Conservation (phyloP, 2,888 invertebrate genomes). For the Atethmia centrago region DNA sequence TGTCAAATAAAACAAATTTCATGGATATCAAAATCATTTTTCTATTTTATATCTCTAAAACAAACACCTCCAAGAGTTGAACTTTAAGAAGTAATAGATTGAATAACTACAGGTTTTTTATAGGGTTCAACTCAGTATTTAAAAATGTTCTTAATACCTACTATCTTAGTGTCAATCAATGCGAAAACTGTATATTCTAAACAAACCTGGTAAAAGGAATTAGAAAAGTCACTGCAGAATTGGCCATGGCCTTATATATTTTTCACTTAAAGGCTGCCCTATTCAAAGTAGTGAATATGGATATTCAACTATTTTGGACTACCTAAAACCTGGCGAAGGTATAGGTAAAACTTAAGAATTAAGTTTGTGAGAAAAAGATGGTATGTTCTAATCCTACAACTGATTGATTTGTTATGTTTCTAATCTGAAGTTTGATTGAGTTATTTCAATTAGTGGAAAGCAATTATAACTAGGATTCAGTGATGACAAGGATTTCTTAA, state of each 20-base stretch:
- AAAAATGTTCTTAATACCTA: neutral
- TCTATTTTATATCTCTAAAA: no score
- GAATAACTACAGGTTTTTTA: neutral
- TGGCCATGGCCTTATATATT: no score
- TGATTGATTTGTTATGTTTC: neutral
- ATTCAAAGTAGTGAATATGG: neutral
- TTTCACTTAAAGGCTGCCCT: neutral
- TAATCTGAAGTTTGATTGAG: neutral
- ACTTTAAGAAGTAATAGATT: neutral
- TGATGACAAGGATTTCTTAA: neutral
- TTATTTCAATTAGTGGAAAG: neutral
- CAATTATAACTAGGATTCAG: neutral
- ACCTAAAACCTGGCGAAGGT: neutral
- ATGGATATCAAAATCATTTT: no score
- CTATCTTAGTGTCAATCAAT: neutral
- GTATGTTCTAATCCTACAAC: neutral
- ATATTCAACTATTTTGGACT: neutral
- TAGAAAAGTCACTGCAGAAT: no score
- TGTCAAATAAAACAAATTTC: no score
- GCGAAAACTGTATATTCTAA: neutral
- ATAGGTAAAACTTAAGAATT: neutral
- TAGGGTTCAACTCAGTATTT: neutral
- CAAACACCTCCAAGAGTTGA: no score
- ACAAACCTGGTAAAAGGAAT: no score
- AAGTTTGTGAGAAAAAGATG: neutral